These are phyloP conservation scores for Stenoptilia bipunctidactyla DNA, from an alignment of 2,888 invertebrate species.

Conservation along the genomic window DNA sequence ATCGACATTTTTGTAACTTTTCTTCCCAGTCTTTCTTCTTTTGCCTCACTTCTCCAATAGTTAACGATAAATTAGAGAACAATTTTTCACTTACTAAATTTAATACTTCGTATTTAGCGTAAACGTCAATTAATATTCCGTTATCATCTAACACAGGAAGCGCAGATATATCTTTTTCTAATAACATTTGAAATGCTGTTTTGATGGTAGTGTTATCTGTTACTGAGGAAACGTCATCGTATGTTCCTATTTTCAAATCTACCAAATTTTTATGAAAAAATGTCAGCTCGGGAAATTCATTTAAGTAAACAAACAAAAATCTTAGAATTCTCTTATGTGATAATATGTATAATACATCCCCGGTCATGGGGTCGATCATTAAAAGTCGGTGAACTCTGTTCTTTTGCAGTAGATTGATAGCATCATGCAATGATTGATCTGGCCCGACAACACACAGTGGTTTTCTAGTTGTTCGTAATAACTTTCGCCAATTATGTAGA, in stretches of 20 bases:
- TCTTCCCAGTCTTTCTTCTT: conserved; percentile 93
- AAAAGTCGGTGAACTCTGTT: conserved; percentile 57
- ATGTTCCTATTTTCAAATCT: conserved; percentile 61
- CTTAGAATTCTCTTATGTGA: conserved; percentile 61
- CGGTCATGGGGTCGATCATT: conserved; percentile 49
- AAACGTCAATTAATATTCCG: conserved; percentile 51
- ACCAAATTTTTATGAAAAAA: conserved; percentile 56
- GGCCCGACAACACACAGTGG: conserved; percentile 51
- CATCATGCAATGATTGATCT: conserved; percentile 58
- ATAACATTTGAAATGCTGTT: conserved; percentile 50
- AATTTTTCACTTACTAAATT: conserved; percentile 94
- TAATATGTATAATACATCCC: conserved; percentile 57
- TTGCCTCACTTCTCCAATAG: conserved; percentile 87
- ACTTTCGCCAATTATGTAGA: conserved; percentile 57
- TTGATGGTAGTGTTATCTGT: conserved; percentile 51
- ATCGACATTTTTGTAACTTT: conserved; percentile 89
- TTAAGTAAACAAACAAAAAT: conserved; percentile 60
- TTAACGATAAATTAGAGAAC: conserved; percentile 90
- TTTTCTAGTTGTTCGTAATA: conserved; percentile 47
- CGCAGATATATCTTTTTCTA: conserved; percentile 61
- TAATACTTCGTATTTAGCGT: conserved; percentile 65
- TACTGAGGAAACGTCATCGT: conserved; percentile 49
- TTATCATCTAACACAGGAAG: conserved; percentile 55
- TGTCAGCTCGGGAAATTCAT: conserved; percentile 62
- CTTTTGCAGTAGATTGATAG: conserved; percentile 54